Percentiles rank a stretch among this genome's conserved stretches.
Evolutionary conservation across 1,140 invertebrate genomes (phyloP).

Genomic region (Drosophila nigrodunni): DNA sequence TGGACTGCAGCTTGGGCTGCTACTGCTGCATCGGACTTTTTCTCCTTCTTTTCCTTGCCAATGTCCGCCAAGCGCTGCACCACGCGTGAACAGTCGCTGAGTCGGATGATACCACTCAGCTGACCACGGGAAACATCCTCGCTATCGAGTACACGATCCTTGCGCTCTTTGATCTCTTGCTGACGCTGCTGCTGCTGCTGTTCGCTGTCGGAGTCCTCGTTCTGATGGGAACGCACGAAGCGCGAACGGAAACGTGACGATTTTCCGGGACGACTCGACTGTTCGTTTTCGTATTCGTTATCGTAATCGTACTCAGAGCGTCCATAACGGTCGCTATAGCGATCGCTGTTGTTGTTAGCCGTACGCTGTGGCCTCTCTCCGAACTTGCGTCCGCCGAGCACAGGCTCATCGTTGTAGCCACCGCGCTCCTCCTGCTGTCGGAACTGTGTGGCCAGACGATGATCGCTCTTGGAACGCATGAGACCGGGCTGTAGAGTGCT

Average conservation of each 20-base stretch:
- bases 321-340: conserved; percentile 86
- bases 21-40: conserved; percentile 85
- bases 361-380: conserved; percentile 87
- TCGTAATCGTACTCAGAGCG: conserved; percentile 88
- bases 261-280: conserved; percentile 81
- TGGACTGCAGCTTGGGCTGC: conserved; percentile 85
- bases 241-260: conserved; percentile 89
- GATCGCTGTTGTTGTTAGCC: conserved; percentile 79
- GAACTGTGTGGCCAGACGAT: conserved; percentile 94
- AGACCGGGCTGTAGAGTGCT: conserved; percentile 88
- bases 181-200: conserved; percentile 85
- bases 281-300: conserved; percentile 87
- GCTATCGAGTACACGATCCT: conserved; percentile 93
- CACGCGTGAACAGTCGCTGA: conserved; percentile 94
- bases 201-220: conserved; percentile 89
- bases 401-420: conserved; percentile 87
- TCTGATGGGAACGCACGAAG: conserved; percentile 88
- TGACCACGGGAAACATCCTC: conserved; percentile 95
- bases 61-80: conserved; percentile 94
- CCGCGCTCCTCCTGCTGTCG: conserved; percentile 92
- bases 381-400: conserved; percentile 90
- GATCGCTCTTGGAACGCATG: conserved; percentile 97
- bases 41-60: conserved; percentile 91
- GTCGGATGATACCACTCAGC: conserved; percentile 94
- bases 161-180: conserved; percentile 88